Conservation (phyloP, 2,888 invertebrate genomes). For the Theretra japonica region DNA sequence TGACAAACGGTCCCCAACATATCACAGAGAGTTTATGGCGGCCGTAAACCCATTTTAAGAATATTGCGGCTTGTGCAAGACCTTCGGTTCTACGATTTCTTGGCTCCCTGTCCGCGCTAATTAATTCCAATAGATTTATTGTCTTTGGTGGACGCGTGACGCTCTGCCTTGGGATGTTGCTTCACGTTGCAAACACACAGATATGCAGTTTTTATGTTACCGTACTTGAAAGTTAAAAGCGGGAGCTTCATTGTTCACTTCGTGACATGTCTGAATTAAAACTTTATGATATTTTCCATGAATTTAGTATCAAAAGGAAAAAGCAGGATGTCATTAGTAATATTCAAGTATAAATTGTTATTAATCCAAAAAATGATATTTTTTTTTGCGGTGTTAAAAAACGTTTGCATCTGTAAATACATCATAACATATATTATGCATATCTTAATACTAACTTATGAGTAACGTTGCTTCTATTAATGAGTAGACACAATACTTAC, state of each 20-base stretch:
- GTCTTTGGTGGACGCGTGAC: conserved; percentile 11
- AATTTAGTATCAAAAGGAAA: no score
- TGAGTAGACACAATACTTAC: no score
- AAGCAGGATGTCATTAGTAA: not conserved
- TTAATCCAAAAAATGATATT: not conserved
- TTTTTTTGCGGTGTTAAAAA: not conserved
- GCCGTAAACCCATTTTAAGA: conserved; percentile 61
- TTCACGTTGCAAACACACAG: no score
- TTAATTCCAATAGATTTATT: conserved; percentile 36
- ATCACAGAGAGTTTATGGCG: conserved; percentile 49
- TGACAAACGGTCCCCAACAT: not conserved
- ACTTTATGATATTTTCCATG: no score
- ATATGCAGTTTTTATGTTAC: no score
- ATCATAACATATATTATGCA: no score
- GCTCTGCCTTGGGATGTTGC: not conserved
- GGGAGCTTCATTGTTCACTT: no score
- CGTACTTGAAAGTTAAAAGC: no score
- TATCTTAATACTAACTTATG: no score
- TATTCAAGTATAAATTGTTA: not conserved
- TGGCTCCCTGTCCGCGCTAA: conserved; percentile 36
- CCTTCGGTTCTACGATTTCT: conserved; percentile 45
- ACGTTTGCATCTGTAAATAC: no score
- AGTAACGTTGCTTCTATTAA: no score
- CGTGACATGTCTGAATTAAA: no score
- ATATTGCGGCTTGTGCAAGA: conserved; percentile 44